A percentile compares a stretch with the other conserved stretches of the same genome.
Conservation (phyloP, 2,888 invertebrate species). For the Nasonia oneida region DNA sequence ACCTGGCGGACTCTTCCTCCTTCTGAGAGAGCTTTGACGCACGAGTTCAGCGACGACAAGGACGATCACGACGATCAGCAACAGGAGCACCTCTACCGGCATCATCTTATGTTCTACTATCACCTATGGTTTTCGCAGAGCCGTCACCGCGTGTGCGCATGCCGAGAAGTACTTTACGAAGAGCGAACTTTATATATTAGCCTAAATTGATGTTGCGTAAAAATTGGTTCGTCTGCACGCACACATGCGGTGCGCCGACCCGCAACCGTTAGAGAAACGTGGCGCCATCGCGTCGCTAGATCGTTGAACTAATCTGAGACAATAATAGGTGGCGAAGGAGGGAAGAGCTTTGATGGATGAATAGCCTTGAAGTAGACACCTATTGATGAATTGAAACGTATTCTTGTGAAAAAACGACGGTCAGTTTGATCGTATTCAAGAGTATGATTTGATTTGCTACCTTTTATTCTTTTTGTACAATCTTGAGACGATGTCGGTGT, state of each 20-base stretch:
- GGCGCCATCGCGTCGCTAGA: conserved; percentile 40
- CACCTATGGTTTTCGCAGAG: not conserved
- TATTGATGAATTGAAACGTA: not conserved
- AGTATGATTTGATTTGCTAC: not conserved
- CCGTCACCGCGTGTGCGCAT: not conserved
- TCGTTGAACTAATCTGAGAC: conserved; percentile 7
- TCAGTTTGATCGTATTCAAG: not conserved
- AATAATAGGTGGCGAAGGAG: not conserved
- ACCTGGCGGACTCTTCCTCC: conserved; percentile 42
- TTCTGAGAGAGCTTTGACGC: not conserved
- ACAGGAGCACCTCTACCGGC: conserved; percentile 18
- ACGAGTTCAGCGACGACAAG: not conserved
- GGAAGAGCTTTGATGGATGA: not conserved
- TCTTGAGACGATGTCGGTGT: no score
- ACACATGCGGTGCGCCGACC: not conserved
- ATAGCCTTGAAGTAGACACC: not conserved
- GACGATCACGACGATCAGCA: conserved; percentile 14
- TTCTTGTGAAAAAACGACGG: not conserved
- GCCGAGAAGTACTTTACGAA: not conserved
- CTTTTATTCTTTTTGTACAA: no score
- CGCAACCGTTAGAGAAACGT: not conserved
- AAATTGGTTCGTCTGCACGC: conserved; percentile 20
- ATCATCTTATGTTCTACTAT: not conserved
- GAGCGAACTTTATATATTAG: conserved; percentile 3
- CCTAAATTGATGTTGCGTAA: conserved; percentile 53